Evolutionary conservation across 2,113 vertebrate genomes (phyloP).

Genomic region (Burhinus oedicnemus): DNA sequence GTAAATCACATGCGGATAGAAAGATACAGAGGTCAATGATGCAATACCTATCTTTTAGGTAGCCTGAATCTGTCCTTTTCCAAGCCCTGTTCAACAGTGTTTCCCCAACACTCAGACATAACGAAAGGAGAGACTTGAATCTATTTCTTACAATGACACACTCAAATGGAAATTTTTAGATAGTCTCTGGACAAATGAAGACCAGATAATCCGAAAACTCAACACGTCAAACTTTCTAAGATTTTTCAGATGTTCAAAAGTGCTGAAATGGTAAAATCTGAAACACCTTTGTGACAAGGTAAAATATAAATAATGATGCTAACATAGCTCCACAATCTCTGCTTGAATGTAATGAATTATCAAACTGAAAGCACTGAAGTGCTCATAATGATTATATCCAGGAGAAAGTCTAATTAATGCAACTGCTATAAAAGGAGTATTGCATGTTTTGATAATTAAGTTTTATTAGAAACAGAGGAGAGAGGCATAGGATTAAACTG

Average conservation of each 20-base stretch:
- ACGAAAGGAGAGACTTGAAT: neutral
- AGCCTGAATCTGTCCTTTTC: neutral
- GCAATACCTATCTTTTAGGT: neutral
- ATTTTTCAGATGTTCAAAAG: neutral
- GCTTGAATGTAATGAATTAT: neutral
- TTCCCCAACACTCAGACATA: neutral
- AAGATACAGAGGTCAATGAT: neutral
- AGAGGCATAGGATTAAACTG: neutral
- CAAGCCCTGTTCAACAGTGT: neutral
- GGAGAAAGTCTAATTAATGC: slow-evolving; percentile 12
- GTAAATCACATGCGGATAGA: neutral
- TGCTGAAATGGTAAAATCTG: neutral
- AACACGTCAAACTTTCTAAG: neutral
- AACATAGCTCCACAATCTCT: neutral
- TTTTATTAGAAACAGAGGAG: neutral
- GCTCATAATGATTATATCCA: neutral
- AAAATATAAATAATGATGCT: neutral
- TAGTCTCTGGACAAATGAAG: neutral
- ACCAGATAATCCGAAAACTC: neutral
- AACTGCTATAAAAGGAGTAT: neutral
- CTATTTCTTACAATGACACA: neutral
- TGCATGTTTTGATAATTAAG: neutral
- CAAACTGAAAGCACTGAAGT: neutral
- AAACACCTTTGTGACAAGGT: neutral
- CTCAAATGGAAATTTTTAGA: neutral